Evolutionary conservation across 2,113 vertebrate species (phyloP).

Genomic region (Daboia siamensis): DNA sequence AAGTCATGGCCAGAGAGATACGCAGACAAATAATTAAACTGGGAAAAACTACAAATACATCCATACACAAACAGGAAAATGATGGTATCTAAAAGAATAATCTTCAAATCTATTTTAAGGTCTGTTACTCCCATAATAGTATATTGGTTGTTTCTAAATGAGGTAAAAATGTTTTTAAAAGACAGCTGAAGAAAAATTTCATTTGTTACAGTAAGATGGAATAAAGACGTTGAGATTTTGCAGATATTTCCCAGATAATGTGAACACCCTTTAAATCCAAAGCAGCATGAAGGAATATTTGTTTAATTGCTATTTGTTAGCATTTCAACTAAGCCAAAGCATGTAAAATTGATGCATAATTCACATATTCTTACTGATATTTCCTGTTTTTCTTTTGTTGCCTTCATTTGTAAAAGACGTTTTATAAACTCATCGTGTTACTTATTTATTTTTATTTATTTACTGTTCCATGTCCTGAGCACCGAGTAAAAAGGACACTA

Average conservation of each 20-base stretch:
- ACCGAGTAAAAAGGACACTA: not conserved
- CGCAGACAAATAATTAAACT: slow-evolving; percentile 59
- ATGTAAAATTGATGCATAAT: not conserved
- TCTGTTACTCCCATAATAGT: not conserved
- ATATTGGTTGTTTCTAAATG: not conserved
- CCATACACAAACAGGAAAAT: not conserved
- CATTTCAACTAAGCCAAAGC: not conserved
- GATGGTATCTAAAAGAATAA: not conserved
- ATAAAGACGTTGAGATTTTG: not conserved
- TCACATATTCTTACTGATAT: not conserved
- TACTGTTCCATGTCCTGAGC: not conserved
- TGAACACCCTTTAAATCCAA: slow-evolving; percentile 6
- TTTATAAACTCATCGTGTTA: not conserved
- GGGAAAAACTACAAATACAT: slow-evolving; percentile 8
- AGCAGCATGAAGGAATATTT: not conserved
- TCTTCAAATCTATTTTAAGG: slow-evolving; percentile 16
- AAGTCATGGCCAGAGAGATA: not conserved
- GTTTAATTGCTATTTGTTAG: not conserved
- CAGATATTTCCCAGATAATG: not conserved
- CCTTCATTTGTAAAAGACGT: not conserved
- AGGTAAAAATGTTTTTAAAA: not conserved
- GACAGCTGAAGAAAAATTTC: not conserved
- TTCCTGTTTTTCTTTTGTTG: not conserved
- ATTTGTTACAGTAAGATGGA: slow-evolving; percentile 2
- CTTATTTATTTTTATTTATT: not conserved